Evolutionary conservation across 1,140 invertebrate species (phyloP).

Genomic region (Rhizoglyphus robini): DNA sequence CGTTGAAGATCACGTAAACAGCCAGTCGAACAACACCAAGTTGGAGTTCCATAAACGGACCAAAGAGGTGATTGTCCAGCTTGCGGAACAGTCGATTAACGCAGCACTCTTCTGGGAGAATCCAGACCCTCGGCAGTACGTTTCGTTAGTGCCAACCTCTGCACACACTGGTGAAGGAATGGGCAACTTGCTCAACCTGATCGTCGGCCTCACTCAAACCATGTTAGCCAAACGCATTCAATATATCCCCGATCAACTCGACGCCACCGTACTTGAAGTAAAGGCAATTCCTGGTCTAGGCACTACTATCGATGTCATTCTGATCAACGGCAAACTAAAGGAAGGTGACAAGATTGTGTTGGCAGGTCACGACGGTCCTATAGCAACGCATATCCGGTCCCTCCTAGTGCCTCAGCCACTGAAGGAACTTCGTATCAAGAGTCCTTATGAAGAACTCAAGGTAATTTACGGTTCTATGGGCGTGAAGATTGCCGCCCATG

Average conservation of each 20-base stretch:
- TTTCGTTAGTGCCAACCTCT: conserved; percentile 93
- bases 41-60: conserved; percentile 82
- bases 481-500: conserved; percentile 94
- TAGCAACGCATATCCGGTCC: conserved; percentile 91
- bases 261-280: conserved; percentile 95
- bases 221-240: conserved; percentile 75
- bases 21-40: conserved; percentile 73
- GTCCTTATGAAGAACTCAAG: conserved; percentile 87
- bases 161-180: conserved; percentile 94
- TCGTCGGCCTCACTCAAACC: conserved; percentile 80
- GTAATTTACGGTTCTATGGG: conserved; percentile 91
- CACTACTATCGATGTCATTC: conserved; percentile 95
- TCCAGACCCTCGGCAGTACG: conserved; percentile 75
- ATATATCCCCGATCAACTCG: conserved; percentile 73
- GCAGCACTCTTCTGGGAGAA: conserved; percentile 91
- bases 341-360: conserved; percentile 90
- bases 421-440: conserved; percentile 94
- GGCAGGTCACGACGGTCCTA: conserved; percentile 93
- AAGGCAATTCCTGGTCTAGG: conserved; percentile 94
- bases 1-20: conserved; percentile 70
- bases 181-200: conserved; percentile 87
- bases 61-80: conserved; percentile 76
- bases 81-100: conserved; percentile 87
- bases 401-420: conserved; percentile 94
- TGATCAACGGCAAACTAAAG: conserved; percentile 82